Evolutionary conservation across 2,888 invertebrate genomes (phyloP), one percentile per base, ranked within the genome.

Genomic region (Pammene aurita): DNA sequence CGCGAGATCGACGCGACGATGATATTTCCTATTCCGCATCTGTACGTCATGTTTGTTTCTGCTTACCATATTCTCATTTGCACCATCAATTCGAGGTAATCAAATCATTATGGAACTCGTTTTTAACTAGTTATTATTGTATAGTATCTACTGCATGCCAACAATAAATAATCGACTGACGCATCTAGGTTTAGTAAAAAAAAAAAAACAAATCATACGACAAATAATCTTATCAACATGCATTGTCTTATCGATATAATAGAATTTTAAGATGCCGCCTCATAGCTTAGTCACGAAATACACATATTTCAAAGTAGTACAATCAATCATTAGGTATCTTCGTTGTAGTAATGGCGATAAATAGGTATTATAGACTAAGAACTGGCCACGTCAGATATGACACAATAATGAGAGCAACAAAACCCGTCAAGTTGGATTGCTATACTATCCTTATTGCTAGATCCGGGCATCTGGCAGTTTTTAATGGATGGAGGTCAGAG

Each of bases 21-120:
- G 58, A 72, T 76, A 74, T 78, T 77, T 79, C 73, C 77, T 77
- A 74, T 78, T 79, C 76, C 77, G 75, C 71, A 72, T 78, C 72
- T 71, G 74, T 68, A 66, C 72, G 72, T 69, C 71, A 72, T 54
- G 70, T 74, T 76, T 72, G 72, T 60, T 71, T 72, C 70, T 57
- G 44, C 63, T 52, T 57, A 62, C n/a, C 16, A 35, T 48, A 58
- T 63, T 42, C 42, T 55, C 62, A 42, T 56, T 26, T 63, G 56
- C 57, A 18, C 48, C 35, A 56, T 56, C 56, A 44, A 55, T 26
- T 38, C 50, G 50, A 44, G 57, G 63, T 44, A 48, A 54, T 26
- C 54, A 34, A 54, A 35, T 63, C 34, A 68, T 68, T 64, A 64
- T 58, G 10, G 50, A 64, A 63, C 63, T 64, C 44, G 63, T 64